Conservation (phyloP, 2,888 invertebrate genomes). For the Lysandra bellargus region DNA sequence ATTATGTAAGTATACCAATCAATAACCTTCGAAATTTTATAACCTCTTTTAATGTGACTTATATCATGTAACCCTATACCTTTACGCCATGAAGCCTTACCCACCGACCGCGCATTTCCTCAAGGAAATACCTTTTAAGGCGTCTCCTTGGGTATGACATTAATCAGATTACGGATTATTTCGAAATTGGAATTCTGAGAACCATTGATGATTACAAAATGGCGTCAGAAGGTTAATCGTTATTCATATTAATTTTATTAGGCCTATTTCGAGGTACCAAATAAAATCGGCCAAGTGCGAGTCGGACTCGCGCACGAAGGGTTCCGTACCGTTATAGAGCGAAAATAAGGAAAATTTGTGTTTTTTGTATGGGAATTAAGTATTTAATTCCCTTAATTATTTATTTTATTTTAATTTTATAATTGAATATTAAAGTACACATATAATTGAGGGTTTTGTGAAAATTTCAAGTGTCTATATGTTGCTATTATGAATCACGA, state of each 20-base stretch:
- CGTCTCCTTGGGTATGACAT: slow-evolving; percentile 27
- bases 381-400: no score
- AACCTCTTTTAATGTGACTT: background rate
- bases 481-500: no score
- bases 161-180: slow-evolving; percentile 29
- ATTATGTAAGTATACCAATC: background rate
- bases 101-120: slow-evolving; percentile 40
- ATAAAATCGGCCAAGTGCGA: no score
- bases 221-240: background rate
- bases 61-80: slow-evolving; percentile 33
- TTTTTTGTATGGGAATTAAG: no score
- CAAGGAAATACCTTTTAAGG: slow-evolving; percentile 30
- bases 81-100: slow-evolving; percentile 39
- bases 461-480: no score
- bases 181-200: slow-evolving; percentile 6
- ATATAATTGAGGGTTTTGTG: no score
- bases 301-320: no score
- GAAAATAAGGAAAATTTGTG: no score
- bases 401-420: no score
- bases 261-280: background rate
- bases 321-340: no score
- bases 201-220: background rate
- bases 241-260: background rate
- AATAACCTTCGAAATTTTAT: slow-evolving; percentile 1
- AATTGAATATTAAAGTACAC: no score